Evolutionary conservation across 2,888 invertebrate species (phyloP).

Genomic region (Argyresthia goedartella): DNA sequence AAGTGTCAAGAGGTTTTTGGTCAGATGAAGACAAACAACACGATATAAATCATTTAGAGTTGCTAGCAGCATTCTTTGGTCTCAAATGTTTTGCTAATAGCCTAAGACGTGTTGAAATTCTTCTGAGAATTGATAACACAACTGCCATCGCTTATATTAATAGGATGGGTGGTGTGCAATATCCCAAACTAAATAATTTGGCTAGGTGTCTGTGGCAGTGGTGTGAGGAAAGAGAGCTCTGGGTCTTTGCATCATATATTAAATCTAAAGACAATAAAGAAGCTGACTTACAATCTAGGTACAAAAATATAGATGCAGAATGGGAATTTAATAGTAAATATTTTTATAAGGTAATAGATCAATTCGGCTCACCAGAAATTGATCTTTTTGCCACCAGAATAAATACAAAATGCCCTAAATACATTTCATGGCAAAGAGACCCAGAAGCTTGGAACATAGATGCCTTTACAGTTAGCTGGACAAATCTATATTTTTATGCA

Average conservation of each 20-base stretch:
- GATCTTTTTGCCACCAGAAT: background rate
- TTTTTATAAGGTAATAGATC: background rate
- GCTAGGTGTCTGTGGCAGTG: slow-evolving; percentile 4
- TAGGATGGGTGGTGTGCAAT: slow-evolving; percentile 4
- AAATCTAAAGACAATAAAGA: slow-evolving; percentile 1
- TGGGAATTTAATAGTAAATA: background rate
- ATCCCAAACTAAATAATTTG: slow-evolving; percentile 1
- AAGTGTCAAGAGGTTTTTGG: background rate
- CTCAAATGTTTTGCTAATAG: slow-evolving; percentile 4
- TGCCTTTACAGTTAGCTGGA: background rate
- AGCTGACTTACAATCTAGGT: slow-evolving; percentile 2
- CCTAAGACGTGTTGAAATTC: background rate
- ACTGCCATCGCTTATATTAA: slow-evolving; percentile 3
- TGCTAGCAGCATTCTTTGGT: slow-evolving; percentile 4
- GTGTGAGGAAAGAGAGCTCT: slow-evolving; percentile 4
- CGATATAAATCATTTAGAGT: slow-evolving; percentile 4
- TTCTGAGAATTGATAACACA: slow-evolving; percentile 4
- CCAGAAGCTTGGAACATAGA: background rate
- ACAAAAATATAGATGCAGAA: background rate
- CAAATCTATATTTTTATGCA: slow-evolving; percentile 9
- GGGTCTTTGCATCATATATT: slow-evolving; percentile 3
- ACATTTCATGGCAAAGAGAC: background rate
- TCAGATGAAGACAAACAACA: background rate
- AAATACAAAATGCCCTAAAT: background rate
- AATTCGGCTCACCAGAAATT: background rate